Evolutionary conservation across 1,140 invertebrate genomes (phyloP).

Genomic region (Drosophila persimilis): DNA sequence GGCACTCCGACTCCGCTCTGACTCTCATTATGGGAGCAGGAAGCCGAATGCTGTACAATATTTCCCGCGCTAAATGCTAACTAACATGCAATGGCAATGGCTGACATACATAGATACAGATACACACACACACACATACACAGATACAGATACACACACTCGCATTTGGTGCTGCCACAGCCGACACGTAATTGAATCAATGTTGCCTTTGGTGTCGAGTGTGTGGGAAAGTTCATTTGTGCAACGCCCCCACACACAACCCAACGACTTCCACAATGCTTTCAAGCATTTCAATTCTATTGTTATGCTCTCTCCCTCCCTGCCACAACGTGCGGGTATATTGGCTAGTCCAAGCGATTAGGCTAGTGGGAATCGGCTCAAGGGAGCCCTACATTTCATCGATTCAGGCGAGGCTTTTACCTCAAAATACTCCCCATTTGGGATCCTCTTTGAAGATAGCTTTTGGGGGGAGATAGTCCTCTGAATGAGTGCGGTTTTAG

Average conservation of each 20-base stretch:
- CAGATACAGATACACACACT: neutral
- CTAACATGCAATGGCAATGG: constrained; percentile 75
- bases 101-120: constrained; percentile 27
- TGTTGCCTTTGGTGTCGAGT: constrained; percentile 29
- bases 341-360: neutral
- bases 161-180: neutral
- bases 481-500: too few relatives aligned
- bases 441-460: too few relatives aligned
- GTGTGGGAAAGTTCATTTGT: constrained; percentile 76
- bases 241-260: constrained; percentile 65
- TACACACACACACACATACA: constrained; percentile 8
- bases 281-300: constrained; percentile 62
- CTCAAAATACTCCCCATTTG: too few relatives aligned
- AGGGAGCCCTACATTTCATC: too few relatives aligned
- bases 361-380: too few relatives aligned
- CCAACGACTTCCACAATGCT: neutral
- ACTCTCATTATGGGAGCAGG: constrained; percentile 68
- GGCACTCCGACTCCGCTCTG: too few relatives aligned
- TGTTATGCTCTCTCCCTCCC: constrained; percentile 42
- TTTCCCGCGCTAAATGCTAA: constrained; percentile 58
- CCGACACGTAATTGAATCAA: constrained; percentile 60
- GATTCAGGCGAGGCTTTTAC: too few relatives aligned
- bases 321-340: constrained; percentile 5
- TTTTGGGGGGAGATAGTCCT: too few relatives aligned
- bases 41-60: constrained; percentile 59